phyloP scores from a whole-genome alignment of 2,888 invertebrate genomes.

The Lypha dubia region DNA sequence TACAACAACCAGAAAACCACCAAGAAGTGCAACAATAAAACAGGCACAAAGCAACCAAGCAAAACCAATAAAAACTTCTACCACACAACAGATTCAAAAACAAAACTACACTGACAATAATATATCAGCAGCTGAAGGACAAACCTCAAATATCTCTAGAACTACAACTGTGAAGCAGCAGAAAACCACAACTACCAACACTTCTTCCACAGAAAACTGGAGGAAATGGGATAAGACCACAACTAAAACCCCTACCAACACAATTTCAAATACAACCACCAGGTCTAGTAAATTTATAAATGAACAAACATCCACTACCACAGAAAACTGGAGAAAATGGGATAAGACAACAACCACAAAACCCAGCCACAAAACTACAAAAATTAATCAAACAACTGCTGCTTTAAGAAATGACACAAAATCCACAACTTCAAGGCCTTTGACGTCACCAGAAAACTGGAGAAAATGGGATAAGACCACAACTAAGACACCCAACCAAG shows the following conservation, averaged over 20 bases:
- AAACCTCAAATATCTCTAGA: constrained; percentile 14
- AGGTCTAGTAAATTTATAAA: not conserved
- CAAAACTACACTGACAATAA: constrained; percentile 51
- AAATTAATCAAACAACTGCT: not conserved
- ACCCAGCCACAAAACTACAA: not conserved
- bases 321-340: constrained; percentile 18
- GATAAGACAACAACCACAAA: not conserved
- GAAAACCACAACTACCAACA: constrained; percentile 17
- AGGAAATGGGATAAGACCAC: constrained; percentile 8
- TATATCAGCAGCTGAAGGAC: constrained; percentile 2
- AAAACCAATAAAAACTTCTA: constrained; percentile 10
- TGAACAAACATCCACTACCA: constrained; percentile 8
- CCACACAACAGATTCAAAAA: not conserved
- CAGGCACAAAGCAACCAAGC: not conserved
- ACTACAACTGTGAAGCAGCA: not conserved
- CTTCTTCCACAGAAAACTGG: constrained; percentile 6
- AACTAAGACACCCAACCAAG: not conserved
- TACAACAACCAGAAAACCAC: constrained; percentile 37
- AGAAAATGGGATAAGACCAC: constrained; percentile 2
- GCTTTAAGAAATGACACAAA: not conserved
- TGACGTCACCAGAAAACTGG: not conserved
- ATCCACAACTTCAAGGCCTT: constrained; percentile 1
- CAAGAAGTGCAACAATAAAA: not conserved
- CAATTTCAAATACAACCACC: not conserved
- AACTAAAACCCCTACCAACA: not conserved